Evolutionary conservation across 2,888 invertebrate genomes (phyloP).

Genomic region (Synanthedon tipuliformis): DNA sequence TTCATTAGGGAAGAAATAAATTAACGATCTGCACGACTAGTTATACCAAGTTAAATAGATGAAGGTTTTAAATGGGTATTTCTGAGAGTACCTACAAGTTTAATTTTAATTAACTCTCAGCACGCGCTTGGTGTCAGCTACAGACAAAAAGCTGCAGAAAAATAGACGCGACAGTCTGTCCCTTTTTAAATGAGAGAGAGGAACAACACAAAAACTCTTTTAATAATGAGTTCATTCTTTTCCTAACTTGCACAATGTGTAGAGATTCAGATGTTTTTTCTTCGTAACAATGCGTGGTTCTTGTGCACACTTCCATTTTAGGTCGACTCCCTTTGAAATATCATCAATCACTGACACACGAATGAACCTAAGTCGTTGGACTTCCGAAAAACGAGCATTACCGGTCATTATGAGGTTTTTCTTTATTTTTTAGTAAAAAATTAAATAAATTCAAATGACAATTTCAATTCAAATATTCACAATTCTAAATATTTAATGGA

Average conservation of each 20-base stretch:
- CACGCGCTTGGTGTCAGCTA: not conserved
- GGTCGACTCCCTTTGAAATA: constrained; percentile 24
- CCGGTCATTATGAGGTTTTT: constrained; percentile 31
- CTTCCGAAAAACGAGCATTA: constrained; percentile 31
- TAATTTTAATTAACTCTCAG: constrained; percentile 3
- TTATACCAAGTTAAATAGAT: no score
- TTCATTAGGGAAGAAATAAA: no score
- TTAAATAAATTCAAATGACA: no score
- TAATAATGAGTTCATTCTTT: constrained; percentile 15
- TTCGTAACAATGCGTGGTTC: constrained; percentile 5
- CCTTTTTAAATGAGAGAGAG: constrained; percentile 25
- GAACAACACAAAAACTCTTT: constrained; percentile 26
- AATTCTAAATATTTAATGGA: no score
- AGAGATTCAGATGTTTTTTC: not conserved
- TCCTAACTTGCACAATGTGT: constrained; percentile 12
- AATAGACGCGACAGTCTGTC: constrained; percentile 2
- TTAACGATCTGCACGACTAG: no score
- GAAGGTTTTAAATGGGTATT: not conserved
- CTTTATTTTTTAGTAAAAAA: constrained; percentile 19
- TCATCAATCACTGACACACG: constrained; percentile 46
- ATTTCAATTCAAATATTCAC: no score
- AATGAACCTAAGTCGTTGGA: constrained; percentile 21
- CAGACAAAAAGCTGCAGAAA: not conserved
- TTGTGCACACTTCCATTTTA: constrained; percentile 17
- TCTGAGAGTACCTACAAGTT: not conserved